Evolutionary conservation across 2,113 vertebrate species (phyloP).

Genomic region (Hucho hucho): DNA sequence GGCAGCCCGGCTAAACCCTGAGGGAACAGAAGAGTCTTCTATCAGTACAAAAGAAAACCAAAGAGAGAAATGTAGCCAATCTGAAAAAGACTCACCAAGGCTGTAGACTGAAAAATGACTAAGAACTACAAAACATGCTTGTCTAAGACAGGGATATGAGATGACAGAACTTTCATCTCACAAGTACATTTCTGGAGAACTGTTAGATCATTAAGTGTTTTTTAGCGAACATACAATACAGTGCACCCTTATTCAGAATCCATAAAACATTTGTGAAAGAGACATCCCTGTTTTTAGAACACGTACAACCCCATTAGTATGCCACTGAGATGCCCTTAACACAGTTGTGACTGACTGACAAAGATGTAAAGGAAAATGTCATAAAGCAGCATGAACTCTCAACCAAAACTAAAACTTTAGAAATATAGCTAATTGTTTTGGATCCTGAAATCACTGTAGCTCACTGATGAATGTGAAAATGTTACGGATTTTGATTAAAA

Average conservation of each 20-base stretch:
- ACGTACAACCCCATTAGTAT: neutral
- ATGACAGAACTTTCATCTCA: too few species aligned
- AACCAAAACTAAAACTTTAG: neutral
- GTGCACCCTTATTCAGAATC: too few species aligned
- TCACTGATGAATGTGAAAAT: neutral
- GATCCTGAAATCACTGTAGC: too few species aligned
- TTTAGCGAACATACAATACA: too few species aligned
- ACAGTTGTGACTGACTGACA: too few species aligned
- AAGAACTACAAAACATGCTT: neutral
- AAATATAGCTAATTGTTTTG: neutral
- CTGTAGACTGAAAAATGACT: slow-evolving; percentile 12
- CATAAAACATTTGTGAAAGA: too few species aligned
- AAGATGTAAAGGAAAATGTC: too few species aligned
- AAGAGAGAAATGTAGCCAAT: slow-evolving; percentile 38
- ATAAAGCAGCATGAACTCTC: too few species aligned
- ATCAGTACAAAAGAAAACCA: slow-evolving; percentile 50
- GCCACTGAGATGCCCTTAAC: neutral
- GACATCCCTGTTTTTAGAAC: too few species aligned
- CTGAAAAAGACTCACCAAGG: slow-evolving; percentile 25
- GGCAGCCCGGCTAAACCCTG: slow-evolving; percentile 94
- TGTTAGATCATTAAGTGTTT: too few species aligned
- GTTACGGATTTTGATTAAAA: neutral
- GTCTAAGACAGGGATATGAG: neutral
- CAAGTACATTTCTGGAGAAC: too few species aligned
- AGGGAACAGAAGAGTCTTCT: slow-evolving; percentile 35